These are phyloP conservation scores for Pammene fasciana DNA, from an alignment of 2,888 invertebrate genomes.

Conservation along the genomic window DNA sequence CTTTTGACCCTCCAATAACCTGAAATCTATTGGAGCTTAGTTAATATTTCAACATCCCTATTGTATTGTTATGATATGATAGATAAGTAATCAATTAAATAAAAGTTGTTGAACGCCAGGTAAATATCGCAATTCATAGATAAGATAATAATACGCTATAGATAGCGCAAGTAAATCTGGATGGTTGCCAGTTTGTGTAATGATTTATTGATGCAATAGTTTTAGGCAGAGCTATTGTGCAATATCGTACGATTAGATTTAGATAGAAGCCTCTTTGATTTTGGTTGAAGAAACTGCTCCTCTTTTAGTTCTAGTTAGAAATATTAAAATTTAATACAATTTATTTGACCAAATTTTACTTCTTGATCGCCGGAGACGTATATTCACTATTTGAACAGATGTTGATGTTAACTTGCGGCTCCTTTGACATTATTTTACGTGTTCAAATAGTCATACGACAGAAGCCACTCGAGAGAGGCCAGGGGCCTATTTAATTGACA, in stretches of 20 bases:
- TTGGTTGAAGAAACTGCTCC: background rate
- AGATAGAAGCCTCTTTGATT: conserved; percentile 7
- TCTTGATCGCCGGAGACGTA: too few species aligned
- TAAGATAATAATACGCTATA: conserved; percentile 2
- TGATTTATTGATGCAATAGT: conserved; percentile 18
- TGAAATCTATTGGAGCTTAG: too few species aligned
- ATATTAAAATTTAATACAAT: too few species aligned
- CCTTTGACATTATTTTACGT: too few species aligned
- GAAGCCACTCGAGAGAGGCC: too few species aligned
- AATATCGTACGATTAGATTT: background rate
- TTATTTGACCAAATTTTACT: too few species aligned
- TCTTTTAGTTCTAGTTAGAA: too few species aligned
- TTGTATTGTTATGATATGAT: background rate
- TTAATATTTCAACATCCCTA: background rate
- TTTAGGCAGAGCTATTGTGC: background rate
- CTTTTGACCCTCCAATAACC: too few species aligned
- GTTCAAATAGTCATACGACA: too few species aligned
- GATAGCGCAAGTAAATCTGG: conserved; percentile 21
- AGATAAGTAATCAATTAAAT: conserved; percentile 7
- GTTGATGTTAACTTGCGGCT: too few species aligned
- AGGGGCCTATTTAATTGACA: too few species aligned
- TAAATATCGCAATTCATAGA: conserved; percentile 15
- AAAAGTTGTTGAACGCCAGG: conserved; percentile 13
- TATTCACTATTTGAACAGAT: too few species aligned
- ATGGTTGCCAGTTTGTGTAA: conserved; percentile 18